Base-by-base conservation (phyloP, 2,797 vertebrate species). In the Esox lucius region DNA sequence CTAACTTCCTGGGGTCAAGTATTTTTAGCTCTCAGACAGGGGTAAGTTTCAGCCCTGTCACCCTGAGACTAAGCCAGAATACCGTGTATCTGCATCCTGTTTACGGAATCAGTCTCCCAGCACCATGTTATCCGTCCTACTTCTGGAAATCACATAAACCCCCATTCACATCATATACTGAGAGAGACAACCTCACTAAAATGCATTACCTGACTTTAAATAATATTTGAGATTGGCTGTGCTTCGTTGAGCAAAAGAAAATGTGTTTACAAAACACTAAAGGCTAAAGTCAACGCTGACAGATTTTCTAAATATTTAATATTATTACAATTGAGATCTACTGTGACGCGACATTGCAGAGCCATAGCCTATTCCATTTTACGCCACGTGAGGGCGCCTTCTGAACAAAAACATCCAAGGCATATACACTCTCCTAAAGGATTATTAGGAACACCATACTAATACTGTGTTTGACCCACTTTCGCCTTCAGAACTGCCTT, bases 11-110 rank as follows among this genome's bases (percentile, higher is more conserved):
- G 22, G 42, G 35, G 28, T 26, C 24, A 24, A 15, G 56, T 81
- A 78, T 78, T 78, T 78, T 74, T 71, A 74, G 71, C 39, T 42
- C 19, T 12, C 65, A 68, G 66, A 73, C 59, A 62, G 65, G 62
- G 42, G 7, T 46, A 78, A 73, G 70, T 59, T 24, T 51, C 69
- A 56, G 59, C 59, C 48, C 73, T 46, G 9, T 46, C 42, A 42
- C 56, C 53, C 42, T 70, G 35, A 48, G 46, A 26, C 73, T 73
- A 74, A 74, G 74, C 71, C 46, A 73, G 70, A 66, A 70, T 73
- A 69, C 49, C 59, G 68, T 78, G 68, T 71, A 65, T 66, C 74
- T 78, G 76, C 64, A 68, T 81, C 80, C 80, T 81, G 80, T 76
- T 81, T 76, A 81, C 74, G 74, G 80, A 76, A 76, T 70, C 68